Evolutionary conservation across 2,888 invertebrate species (phyloP), one percentile per base, ranked within the genome.

Genomic region (Papilio demoleus): DNA sequence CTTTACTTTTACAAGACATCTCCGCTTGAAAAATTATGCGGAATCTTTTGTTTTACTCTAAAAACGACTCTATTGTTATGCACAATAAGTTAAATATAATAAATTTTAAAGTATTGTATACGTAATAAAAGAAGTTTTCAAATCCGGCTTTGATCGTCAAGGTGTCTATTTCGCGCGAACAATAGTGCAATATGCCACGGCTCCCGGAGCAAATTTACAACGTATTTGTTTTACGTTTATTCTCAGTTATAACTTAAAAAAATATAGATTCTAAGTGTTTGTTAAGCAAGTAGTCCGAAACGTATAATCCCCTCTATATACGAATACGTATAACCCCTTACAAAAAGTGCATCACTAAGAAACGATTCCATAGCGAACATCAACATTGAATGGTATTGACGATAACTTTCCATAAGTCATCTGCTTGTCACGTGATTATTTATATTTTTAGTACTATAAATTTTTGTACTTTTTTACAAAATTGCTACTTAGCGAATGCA

Each of bases 121-220:
- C 19, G 8, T 36, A 24, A 60, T 65, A 65, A 34, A 56, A 56
- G 27, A 65, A 24, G 22, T 65, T 65, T 59, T 59, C 47, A 31
- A 60, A 47, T 67, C 50, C 53, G 65, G 17, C 50, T 59, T 65
- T 34, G 40, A 45, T 65, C 34, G 65, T 69, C 69, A 65, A 69
- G 61, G 65, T 61, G 56, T 60, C 56, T 62, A 65, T 65, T 65
- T 65, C 36, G 45, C 53, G 31, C 34, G 56, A 65, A 70, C 69
- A 70, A 70, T 62, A 56, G 45, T 31, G 45, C 65, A 62, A 65
- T 70, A 58, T 56, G 11, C 45, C 22, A 66, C 62, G 65, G 38
- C 65, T 19, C 27, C 64, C 65, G 65, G 38, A 65, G 56, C 65
- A 45, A 70, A 66, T 66, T 36, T 42, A 61, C 61, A 42, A 53